Percentiles rank a stretch among this genome's conserved stretches.
phyloP scores from a whole-genome alignment of 2,797 vertebrate genomes.

The Varecia variegata region DNA sequence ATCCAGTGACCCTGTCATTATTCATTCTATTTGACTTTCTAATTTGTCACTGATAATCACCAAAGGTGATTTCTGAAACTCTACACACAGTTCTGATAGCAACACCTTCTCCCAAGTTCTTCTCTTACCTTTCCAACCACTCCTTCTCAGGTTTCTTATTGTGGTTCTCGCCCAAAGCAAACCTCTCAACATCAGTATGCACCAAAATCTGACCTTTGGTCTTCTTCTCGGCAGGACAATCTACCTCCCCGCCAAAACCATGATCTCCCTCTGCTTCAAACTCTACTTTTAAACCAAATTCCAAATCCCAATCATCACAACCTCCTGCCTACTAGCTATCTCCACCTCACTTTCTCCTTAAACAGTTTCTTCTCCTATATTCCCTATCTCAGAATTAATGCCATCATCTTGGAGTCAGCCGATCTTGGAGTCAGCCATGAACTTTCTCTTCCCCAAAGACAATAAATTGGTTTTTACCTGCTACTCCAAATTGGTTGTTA shows the following conservation, averaged over 20 bases:
- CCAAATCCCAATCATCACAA: not conserved
- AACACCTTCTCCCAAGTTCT: not conserved
- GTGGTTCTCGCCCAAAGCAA: not conserved
- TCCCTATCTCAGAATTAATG: not conserved
- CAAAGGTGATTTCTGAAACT: no score
- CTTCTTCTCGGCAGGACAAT: not conserved
- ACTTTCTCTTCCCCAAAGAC: not conserved
- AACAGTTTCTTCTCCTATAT: not conserved
- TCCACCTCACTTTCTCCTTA: not conserved
- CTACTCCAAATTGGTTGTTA: not conserved
- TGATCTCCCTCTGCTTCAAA: not conserved
- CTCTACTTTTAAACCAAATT: not conserved
- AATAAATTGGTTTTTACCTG: not conserved
- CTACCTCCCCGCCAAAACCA: not conserved
- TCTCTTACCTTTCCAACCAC: not conserved
- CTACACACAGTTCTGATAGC: not conserved
- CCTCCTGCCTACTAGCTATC: not conserved
- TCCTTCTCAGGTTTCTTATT: not conserved
- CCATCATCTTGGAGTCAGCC: not conserved
- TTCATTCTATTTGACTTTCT: not conserved
- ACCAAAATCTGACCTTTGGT: not conserved
- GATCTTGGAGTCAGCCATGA: not conserved
- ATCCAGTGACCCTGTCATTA: not conserved
- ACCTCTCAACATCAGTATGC: not conserved
- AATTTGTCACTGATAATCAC: not conserved